A percentile compares a stretch with the other conserved stretches of the same genome.
These are phyloP conservation scores for Matsumyia berberina DNA, from an alignment of 2,888 invertebrate species.

Conservation along the genomic window DNA sequence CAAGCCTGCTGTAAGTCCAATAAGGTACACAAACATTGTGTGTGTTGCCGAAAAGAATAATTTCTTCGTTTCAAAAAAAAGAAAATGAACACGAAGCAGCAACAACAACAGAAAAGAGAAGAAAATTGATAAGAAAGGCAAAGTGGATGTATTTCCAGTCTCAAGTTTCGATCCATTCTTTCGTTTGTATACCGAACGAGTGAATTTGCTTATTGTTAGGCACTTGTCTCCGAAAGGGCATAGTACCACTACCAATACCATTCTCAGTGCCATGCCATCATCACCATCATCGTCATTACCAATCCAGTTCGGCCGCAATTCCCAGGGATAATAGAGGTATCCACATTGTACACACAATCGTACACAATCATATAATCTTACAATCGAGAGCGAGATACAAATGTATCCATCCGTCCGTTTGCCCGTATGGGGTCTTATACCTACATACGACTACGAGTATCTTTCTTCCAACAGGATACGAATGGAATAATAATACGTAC, in stretches of 20 bases:
- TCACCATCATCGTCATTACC: conserved; percentile 36
- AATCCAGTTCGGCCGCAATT: conserved; percentile 57
- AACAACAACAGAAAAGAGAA: neutral
- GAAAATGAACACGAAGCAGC: neutral
- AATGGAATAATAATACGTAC: conserved; percentile 51
- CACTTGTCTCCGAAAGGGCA: conserved; percentile 28
- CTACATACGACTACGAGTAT: conserved; percentile 45
- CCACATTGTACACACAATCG: conserved; percentile 34
- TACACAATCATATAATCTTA: too few relatives aligned
- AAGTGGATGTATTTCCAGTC: conserved; percentile 28
- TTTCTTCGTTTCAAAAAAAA: neutral
- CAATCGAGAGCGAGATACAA: conserved; percentile 10
- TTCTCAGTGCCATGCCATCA: neutral
- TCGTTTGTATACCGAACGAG: conserved; percentile 9
- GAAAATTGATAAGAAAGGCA: conserved; percentile 25
- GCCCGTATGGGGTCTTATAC: conserved; percentile 9
- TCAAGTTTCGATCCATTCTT: conserved; percentile 10
- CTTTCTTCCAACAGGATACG: conserved; percentile 30
- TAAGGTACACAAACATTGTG: conserved; percentile 14
- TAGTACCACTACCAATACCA: conserved; percentile 17
- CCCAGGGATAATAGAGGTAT: conserved; percentile 48
- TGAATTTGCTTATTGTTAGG: conserved; percentile 13
- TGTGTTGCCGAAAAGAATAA: neutral
- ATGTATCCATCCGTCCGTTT: neutral
- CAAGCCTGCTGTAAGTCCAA: neutral